phyloP scores from a whole-genome alignment of 2,113 vertebrate genomes.

The Noturus placidus region DNA sequence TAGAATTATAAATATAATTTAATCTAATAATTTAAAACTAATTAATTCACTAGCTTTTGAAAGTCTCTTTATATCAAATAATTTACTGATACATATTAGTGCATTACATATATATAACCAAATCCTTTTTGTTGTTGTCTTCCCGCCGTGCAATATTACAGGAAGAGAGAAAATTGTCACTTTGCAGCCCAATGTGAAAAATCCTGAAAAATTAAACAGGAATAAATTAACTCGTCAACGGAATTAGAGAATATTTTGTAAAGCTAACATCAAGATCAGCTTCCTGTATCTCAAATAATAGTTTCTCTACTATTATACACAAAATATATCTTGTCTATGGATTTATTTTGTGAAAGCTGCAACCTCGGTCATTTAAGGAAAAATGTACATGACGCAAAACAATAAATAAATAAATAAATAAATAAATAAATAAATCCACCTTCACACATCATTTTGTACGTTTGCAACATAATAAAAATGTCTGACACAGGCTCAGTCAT shows the following conservation, averaged over 20 bases:
- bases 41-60: not conserved
- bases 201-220: not conserved
- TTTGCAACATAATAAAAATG: not conserved
- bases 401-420: not conserved
- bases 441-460: not conserved
- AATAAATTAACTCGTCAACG: not conserved
- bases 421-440: not conserved
- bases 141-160: not conserved
- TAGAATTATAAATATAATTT: too few species aligned
- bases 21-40: too few species aligned
- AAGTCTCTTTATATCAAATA: not conserved
- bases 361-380: not conserved
- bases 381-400: not conserved
- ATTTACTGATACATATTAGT: not conserved
- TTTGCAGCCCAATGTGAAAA: not conserved
- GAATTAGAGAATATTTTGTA: not conserved
- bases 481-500: not conserved
- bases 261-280: not conserved
- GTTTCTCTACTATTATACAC: not conserved
- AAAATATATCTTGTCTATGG: not conserved
- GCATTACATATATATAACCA: not conserved
- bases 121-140: not conserved
- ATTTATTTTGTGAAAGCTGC: not conserved
- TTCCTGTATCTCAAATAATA: not conserved
- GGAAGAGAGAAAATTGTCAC: not conserved